A percentile compares a stretch with the other conserved stretches of the same genome.
Evolutionary conservation across 2,888 invertebrate genomes (phyloP).

Genomic region (Drosophila anomelani): DNA sequence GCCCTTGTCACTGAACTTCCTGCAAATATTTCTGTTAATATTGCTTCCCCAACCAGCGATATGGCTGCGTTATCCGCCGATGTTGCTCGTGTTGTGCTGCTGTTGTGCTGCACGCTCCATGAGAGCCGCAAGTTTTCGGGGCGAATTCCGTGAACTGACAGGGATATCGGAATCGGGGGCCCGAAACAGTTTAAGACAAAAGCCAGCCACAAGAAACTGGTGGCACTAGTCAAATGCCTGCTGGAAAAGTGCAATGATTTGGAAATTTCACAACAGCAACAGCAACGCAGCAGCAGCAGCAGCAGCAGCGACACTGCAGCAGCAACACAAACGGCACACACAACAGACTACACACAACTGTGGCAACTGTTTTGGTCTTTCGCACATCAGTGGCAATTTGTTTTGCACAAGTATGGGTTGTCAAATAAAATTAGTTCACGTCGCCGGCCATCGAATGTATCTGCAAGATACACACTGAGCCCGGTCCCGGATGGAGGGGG

Average conservation of each 20-base stretch:
- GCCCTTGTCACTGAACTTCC: neutral
- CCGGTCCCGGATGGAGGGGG: slow-evolving; percentile 9
- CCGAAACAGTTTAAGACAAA: slow-evolving; percentile 44
- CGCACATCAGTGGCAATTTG: slow-evolving; percentile 84
- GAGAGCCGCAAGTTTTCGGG: slow-evolving; percentile 24
- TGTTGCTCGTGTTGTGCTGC: slow-evolving; percentile 1
- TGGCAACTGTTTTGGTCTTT: slow-evolving; percentile 77
- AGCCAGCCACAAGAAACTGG: slow-evolving; percentile 34
- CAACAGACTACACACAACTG: slow-evolving; percentile 25
- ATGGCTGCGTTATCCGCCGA: neutral
- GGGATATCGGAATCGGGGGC: slow-evolving; percentile 56
- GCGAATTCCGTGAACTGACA: slow-evolving; percentile 68
- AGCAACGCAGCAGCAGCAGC: too few relatives aligned
- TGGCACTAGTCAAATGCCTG: slow-evolving; percentile 52
- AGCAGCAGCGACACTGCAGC: slow-evolving; percentile 28
- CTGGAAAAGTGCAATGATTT: slow-evolving; percentile 82
- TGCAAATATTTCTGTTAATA: slow-evolving; percentile 6
- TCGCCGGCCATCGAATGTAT: slow-evolving; percentile 62
- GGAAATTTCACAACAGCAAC: slow-evolving; percentile 73
- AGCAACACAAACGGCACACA: slow-evolving; percentile 32
- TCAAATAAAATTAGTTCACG: slow-evolving; percentile 83
- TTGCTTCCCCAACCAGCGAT: neutral
- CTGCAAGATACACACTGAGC: slow-evolving; percentile 26
- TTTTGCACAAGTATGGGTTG: slow-evolving; percentile 83
- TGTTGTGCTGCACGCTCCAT: slow-evolving; percentile 37